Percentiles rank a stretch among this genome's conserved stretches.
Conservation (phyloP, 2,888 invertebrate genomes). For the Cecidostiba fungosa region DNA sequence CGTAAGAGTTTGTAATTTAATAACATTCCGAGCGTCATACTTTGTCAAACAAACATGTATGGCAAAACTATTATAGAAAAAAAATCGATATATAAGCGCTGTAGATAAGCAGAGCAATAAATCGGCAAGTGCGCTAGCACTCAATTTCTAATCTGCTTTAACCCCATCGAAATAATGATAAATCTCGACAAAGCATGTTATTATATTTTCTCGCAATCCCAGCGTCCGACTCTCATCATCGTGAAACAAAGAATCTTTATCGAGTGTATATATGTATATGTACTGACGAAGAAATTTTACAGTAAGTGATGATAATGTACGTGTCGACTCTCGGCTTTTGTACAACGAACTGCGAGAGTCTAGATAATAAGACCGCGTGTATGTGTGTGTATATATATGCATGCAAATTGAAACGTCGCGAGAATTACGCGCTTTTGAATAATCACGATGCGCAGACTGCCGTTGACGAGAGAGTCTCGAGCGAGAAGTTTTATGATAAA, state of each 20-base stretch:
- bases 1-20: too few relatives aligned
- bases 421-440: conserved; percentile 4
- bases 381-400: background rate
- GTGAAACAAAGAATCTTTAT: conserved; percentile 11
- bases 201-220: background rate
- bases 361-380: background rate
- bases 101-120: too few relatives aligned
- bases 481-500: background rate
- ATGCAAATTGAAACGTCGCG: background rate
- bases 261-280: background rate
- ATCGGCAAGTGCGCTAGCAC: too few relatives aligned
- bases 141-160: too few relatives aligned
- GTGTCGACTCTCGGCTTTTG: background rate
- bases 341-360: background rate
- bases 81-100: too few relatives aligned
- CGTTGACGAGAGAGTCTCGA: background rate
- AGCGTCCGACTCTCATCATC: background rate
- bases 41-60: too few relatives aligned
- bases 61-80: too few relatives aligned
- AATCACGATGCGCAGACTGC: background rate
- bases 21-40: too few relatives aligned
- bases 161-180: background rate
- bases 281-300: background rate
- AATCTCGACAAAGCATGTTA: background rate
- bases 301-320: conserved; percentile 8